Evolutionary conservation across 2,888 invertebrate species (phyloP).

Genomic region (Luffia ferchaultella): DNA sequence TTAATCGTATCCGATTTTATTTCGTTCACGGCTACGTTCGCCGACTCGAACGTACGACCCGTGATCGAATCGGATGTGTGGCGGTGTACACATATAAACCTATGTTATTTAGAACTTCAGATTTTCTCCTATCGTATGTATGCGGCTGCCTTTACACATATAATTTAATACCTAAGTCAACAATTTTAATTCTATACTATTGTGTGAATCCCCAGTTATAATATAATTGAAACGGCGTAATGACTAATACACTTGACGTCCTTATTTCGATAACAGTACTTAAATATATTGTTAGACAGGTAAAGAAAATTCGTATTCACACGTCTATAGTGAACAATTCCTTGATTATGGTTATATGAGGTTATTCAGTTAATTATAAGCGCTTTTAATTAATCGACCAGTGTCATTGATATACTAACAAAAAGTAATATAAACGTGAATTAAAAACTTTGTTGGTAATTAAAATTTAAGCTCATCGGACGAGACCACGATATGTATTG

Average conservation of each 20-base stretch:
- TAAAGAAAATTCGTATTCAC: slow-evolving; percentile 48
- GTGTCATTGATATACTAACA: too few species aligned
- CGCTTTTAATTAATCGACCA: not conserved
- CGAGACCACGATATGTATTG: too few species aligned
- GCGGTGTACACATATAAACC: too few species aligned
- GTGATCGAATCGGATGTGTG: too few species aligned
- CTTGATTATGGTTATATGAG: slow-evolving; percentile 37
- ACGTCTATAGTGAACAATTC: slow-evolving; percentile 32
- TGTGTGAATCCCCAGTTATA: slow-evolving; percentile 35
- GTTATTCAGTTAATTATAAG: slow-evolving; percentile 20
- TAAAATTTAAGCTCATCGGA: too few species aligned
- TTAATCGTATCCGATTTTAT: too few species aligned
- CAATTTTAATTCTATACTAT: slow-evolving; percentile 24
- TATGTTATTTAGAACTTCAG: not conserved
- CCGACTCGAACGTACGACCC: too few species aligned
- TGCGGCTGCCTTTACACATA: not conserved
- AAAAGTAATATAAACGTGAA: too few species aligned
- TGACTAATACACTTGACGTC: not conserved
- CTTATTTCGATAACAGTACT: not conserved
- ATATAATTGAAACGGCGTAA: slow-evolving; percentile 39
- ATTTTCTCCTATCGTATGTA: too few species aligned
- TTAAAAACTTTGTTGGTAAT: too few species aligned
- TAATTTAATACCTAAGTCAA: not conserved
- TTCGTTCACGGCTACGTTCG: too few species aligned
- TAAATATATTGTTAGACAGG: slow-evolving; percentile 8